These are phyloP conservation scores for Amphipyra tragopoginis DNA, from an alignment of 2,888 invertebrate genomes.

Conservation along the genomic window DNA sequence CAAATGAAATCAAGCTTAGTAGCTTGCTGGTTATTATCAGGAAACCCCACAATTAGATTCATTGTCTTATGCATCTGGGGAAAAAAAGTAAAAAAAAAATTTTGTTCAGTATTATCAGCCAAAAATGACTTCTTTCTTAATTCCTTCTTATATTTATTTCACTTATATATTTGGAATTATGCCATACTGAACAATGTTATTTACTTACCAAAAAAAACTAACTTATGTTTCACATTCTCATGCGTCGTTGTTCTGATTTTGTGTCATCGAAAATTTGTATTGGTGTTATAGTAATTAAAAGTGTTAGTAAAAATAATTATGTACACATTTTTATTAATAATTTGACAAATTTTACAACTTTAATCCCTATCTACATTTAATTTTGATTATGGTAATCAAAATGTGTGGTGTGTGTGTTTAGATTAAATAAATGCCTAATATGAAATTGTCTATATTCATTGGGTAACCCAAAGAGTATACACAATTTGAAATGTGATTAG, in stretches of 20 bases:
- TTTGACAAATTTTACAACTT: neutral
- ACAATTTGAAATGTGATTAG: neutral
- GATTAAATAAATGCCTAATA: too few species aligned
- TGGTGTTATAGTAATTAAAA: neutral
- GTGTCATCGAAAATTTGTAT: conserved; percentile 14
- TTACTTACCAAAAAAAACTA: too few species aligned
- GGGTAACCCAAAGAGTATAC: neutral
- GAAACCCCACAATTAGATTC: too few species aligned
- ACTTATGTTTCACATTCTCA: neutral
- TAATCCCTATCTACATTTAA: neutral
- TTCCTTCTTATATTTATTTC: too few species aligned
- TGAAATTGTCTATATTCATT: too few species aligned
- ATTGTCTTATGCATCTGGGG: too few species aligned
- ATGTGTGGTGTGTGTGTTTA: too few species aligned
- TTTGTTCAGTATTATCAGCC: neutral
- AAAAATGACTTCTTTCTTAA: too few species aligned
- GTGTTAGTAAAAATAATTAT: conserved; percentile 20
- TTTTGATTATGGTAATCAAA: neutral
- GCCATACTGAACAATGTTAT: too few species aligned
- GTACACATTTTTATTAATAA: conserved; percentile 24
- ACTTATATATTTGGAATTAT: too few species aligned
- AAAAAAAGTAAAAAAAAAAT: neutral
- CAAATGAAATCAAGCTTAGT: too few species aligned
- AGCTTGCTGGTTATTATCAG: too few species aligned
- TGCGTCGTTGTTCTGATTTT: conserved; percentile 1